A percentile compares a stretch with the other conserved stretches of the same genome.
phyloP scores from a whole-genome alignment of 2,888 invertebrate genomes.

The Apoderus coryli region DNA sequence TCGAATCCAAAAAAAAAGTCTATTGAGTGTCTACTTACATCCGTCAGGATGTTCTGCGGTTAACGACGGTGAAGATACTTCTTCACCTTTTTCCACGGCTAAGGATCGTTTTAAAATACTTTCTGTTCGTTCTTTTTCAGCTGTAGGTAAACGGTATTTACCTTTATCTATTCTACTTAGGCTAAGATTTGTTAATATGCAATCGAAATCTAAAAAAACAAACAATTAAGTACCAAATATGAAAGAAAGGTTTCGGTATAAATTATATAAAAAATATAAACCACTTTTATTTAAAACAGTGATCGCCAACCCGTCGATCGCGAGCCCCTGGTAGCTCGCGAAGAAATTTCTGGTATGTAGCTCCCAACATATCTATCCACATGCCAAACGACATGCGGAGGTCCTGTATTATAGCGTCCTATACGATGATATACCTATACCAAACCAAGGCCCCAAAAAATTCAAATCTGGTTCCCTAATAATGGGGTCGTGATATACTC shows the following conservation, averaged over 20 bases:
- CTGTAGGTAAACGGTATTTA: conserved; percentile 50
- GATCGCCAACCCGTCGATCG: no score
- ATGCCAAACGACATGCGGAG: no score
- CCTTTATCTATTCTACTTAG: conserved; percentile 59
- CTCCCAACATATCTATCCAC: no score
- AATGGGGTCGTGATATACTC: no score
- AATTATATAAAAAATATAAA: neutral
- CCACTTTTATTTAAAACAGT: no score
- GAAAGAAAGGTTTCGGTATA: conserved; percentile 16
- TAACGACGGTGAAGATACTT: conserved; percentile 34
- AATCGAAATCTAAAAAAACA: conserved; percentile 58
- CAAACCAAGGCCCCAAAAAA: no score
- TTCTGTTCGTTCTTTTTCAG: conserved; percentile 64
- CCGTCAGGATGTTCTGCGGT: conserved; percentile 80
- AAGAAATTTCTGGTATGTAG: no score
- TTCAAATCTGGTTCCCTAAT: no score
- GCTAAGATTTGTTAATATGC: conserved; percentile 74
- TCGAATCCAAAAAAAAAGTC: conserved; percentile 3
- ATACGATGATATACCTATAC: no score
- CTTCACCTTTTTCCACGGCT: conserved; percentile 60
- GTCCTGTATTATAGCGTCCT: no score
- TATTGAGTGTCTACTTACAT: conserved; percentile 53
- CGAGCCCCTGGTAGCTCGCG: no score
- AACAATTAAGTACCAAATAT: conserved; percentile 8
- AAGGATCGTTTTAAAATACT: conserved; percentile 75